Percentiles rank a stretch among this genome's conserved stretches.
Evolutionary conservation across 2,797 vertebrate species (phyloP).

Genomic region (Channa striata): DNA sequence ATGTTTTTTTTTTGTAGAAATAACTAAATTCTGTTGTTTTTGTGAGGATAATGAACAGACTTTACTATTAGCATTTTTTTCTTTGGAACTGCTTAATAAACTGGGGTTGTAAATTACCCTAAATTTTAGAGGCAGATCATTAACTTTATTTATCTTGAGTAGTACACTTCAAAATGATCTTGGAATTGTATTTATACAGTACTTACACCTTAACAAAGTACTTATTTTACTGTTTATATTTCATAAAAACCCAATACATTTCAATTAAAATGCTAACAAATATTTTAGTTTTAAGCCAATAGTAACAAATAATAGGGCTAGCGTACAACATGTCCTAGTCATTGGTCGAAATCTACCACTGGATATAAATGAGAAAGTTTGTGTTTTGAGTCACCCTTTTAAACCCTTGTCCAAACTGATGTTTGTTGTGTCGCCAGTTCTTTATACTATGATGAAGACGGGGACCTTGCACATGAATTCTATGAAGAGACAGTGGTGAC

Average conservation of each 20-base stretch:
- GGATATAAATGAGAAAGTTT: not conserved
- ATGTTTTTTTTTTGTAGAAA: not conserved
- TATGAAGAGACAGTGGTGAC: slow-evolving; percentile 97
- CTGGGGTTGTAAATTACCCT: not conserved
- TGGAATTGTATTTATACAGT: not conserved
- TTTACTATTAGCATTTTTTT: no score
- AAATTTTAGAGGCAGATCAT: not conserved
- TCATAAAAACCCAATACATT: not conserved
- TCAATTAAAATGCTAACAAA: not conserved
- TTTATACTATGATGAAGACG: slow-evolving; percentile 97
- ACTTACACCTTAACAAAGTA: not conserved
- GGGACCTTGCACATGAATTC: slow-evolving; percentile 98
- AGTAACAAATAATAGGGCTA: not conserved
- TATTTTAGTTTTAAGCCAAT: not conserved
- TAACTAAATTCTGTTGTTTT: no score
- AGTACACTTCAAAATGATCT: not conserved
- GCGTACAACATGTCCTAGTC: not conserved
- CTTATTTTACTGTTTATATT: no score
- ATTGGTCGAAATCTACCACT: not conserved
- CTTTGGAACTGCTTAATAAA: no score
- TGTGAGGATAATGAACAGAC: no score
- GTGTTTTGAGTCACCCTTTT: not conserved
- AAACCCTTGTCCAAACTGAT: not conserved
- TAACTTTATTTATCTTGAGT: not conserved
- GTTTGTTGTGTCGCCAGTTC: slow-evolving; percentile 84